Evolutionary conservation across 2,113 vertebrate species (phyloP).

Genomic region (Orycteropus afer): DNA sequence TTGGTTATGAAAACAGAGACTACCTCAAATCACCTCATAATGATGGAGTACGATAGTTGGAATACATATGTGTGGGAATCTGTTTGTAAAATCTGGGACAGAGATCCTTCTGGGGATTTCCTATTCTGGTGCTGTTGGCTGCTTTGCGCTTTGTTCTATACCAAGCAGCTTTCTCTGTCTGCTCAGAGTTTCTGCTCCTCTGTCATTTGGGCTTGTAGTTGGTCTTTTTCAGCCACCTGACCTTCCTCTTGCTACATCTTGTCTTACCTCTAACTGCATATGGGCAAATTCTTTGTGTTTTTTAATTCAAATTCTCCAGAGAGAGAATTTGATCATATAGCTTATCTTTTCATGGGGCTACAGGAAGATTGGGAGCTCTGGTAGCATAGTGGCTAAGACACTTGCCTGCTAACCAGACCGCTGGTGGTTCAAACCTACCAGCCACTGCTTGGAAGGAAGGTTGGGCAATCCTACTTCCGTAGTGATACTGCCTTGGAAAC

Average conservation of each 20-base stretch:
- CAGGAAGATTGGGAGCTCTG: not conserved
- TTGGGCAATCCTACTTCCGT: too few species aligned
- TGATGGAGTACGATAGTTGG: accelerated
- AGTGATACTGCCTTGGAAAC: too few species aligned
- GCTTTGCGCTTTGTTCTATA: not conserved
- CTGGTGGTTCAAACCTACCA: too few species aligned
- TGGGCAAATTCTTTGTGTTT: not conserved
- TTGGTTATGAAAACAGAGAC: not conserved
- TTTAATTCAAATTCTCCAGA: conserved; percentile 11
- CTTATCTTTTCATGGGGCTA: not conserved
- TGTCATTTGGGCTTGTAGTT: too few species aligned
- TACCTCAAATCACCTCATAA: not conserved
- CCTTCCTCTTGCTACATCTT: not conserved
- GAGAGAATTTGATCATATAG: not conserved
- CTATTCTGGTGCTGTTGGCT: not conserved
- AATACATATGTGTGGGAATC: not conserved
- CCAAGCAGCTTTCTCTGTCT: not conserved
- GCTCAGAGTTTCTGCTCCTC: not conserved
- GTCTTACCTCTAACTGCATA: not conserved
- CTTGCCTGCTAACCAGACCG: too few species aligned
- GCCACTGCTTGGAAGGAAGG: too few species aligned
- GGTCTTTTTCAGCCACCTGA: not conserved
- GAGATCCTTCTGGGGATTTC: accelerated
- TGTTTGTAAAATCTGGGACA: not conserved
- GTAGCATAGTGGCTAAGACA: too few species aligned